These are phyloP conservation scores for Sebastes vulpes DNA, from an alignment of 2,797 vertebrate genomes.

Conservation along the genomic window DNA sequence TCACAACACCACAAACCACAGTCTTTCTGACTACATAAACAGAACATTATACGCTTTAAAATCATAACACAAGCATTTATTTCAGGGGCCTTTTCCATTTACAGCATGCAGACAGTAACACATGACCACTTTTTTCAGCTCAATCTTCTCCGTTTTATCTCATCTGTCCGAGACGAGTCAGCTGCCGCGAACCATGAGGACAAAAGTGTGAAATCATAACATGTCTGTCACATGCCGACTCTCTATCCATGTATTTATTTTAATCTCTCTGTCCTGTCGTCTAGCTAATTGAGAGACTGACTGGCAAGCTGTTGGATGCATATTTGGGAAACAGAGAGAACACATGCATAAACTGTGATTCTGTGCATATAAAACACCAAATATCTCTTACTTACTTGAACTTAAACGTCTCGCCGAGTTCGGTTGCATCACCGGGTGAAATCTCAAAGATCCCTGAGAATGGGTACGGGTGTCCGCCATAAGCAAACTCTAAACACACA, in stretches of 20 bases:
- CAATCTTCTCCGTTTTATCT: no score
- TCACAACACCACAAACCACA: background rate
- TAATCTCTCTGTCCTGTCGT: no score
- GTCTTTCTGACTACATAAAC: background rate
- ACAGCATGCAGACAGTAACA: background rate
- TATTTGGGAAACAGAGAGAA: no score
- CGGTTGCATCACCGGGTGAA: slow-evolving; percentile 95
- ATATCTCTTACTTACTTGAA: slow-evolving; percentile 92
- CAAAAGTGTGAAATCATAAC: slow-evolving; percentile 14
- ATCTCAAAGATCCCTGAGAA: slow-evolving; percentile 99
- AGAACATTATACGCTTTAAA: background rate
- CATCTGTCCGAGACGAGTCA: background rate
- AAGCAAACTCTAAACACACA: slow-evolving; percentile 92
- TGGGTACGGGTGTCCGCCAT: slow-evolving; percentile 98
- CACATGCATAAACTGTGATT: no score
- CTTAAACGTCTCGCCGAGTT: slow-evolving; percentile 98
- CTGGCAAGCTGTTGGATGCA: no score
- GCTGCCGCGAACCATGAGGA: background rate
- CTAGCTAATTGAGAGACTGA: no score
- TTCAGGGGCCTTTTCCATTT: background rate
- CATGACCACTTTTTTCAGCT: no score
- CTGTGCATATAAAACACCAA: background rate
- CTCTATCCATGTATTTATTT: background rate
- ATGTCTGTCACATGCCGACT: slow-evolving; percentile 1
- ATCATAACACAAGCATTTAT: background rate